Base-by-base conservation (phyloP, 2,797 vertebrate species). In the Scleropages formosus region DNA sequence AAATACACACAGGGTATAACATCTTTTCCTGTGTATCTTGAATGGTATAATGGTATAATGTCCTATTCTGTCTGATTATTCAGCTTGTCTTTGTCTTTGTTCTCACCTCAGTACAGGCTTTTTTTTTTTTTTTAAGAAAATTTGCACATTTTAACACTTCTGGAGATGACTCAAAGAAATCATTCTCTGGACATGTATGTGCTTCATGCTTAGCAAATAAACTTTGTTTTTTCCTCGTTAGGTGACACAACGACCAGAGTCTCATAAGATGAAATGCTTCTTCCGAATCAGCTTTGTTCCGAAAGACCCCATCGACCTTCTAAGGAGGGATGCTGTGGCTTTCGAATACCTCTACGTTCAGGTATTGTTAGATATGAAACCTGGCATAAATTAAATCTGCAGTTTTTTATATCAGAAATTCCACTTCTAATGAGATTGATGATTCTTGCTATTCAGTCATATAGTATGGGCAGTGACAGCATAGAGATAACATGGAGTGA, bases 271-370 rank as follows among this genome's bases (percentile, higher is more conserved):
- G 97, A 97, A 96, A 84, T 99, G 98, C 91, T 95, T 97, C 84
- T 99, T 99, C 86, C 94, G 98, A 80, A 95, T 98, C 82, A 98
- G 96, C 83, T 99, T 99, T 81, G 97, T 99, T 79, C 98, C 97
- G 82, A 98, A 98, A 89, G 98, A 99, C 87, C 97, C 98, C 0
- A 93, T 99, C 84, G 98, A 99, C 82, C 92, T 99, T 80, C 92
- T 99, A 64, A 90, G 95, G 82, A 94, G 95, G 90, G 96, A 98
- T 77, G 94, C 95, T 0, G 94, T 97, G 78, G 96, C 98, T 74
- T 99, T 99, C 78, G 98, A 99, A 83, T 99, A 99, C 87, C 95
- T 99, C 66, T 99, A 98, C 16, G 95, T 99, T 72, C 98, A 99
- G 95, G 98, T 99, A 49, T n/a, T n/a, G 68, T 49, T n/a, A n/a